These are phyloP conservation scores for Cygnus buccinator DNA, from an alignment of 2,113 vertebrate genomes.

Conservation along the genomic window DNA sequence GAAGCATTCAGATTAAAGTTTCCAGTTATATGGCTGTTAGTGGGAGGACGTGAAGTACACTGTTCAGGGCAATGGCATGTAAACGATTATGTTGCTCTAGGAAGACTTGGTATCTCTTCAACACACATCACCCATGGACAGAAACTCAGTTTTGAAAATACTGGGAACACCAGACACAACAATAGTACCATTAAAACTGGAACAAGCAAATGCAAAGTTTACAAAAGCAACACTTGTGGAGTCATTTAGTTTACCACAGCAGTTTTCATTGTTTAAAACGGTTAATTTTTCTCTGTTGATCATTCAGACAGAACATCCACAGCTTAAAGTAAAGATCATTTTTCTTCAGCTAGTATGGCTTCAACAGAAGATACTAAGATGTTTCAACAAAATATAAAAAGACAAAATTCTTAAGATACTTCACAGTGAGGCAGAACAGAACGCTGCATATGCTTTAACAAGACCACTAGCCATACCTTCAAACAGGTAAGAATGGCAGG, in stretches of 20 bases:
- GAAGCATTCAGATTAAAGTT: not conserved
- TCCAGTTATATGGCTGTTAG: not conserved
- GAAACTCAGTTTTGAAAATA: conserved; percentile 16
- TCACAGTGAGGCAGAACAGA: not conserved
- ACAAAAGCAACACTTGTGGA: not conserved
- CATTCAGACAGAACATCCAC: not conserved
- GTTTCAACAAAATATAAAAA: not conserved
- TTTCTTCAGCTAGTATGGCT: not conserved
- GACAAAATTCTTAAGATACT: not conserved
- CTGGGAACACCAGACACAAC: not conserved
- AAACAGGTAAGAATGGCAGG: not conserved
- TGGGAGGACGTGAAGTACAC: not conserved
- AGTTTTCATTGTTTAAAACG: not conserved
- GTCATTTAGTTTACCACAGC: not conserved
- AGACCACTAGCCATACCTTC: not conserved
- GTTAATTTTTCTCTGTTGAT: not conserved
- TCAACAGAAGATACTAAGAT: not conserved
- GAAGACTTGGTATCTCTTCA: not conserved
- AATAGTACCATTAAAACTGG: not conserved
- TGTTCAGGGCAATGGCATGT: accelerated
- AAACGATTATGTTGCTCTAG: not conserved
- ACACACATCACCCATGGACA: not conserved
- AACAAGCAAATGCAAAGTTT: not conserved
- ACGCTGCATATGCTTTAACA: not conserved
- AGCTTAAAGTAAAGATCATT: not conserved